phyloP scores from a whole-genome alignment of 1,140 invertebrate genomes.

The Hylaeus volcanicus region DNA sequence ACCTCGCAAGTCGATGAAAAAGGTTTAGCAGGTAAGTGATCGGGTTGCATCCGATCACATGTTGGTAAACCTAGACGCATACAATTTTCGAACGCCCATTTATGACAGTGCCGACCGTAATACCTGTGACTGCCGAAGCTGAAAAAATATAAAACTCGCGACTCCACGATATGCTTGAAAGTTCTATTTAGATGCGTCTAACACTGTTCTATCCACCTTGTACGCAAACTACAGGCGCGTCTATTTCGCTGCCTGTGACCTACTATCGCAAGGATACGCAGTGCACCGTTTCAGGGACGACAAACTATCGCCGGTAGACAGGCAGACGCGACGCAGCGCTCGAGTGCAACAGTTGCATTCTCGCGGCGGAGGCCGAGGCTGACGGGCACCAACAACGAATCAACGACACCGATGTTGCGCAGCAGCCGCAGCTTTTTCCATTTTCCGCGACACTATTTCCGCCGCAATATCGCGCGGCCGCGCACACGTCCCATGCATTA shows the following conservation, averaged over 20 bases:
- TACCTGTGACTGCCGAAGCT: no score
- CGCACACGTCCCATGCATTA: conserved; percentile 65
- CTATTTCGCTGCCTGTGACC: conserved; percentile 10
- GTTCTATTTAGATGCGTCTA: no score
- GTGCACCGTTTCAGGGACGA: conserved; percentile 12
- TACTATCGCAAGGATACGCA: not conserved
- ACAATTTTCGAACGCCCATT: no score
- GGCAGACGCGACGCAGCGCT: conserved; percentile 23
- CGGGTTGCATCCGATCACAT: no score
- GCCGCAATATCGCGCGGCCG: conserved; percentile 56
- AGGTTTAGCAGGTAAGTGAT: no score
- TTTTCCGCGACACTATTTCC: conserved; percentile 62
- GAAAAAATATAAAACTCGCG: no score
- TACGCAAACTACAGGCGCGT: not conserved
- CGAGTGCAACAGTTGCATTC: conserved; percentile 53
- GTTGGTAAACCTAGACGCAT: no score
- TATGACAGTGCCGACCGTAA: no score
- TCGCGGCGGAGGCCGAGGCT: not conserved
- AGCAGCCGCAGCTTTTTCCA: conserved; percentile 56
- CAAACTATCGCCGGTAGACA: conserved; percentile 22
- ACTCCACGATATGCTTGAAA: no score
- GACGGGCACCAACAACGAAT: not conserved
- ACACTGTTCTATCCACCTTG: no score
- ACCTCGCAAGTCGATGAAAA: no score
- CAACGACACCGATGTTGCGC: conserved; percentile 37